Evolutionary conservation across 2,888 invertebrate genomes (phyloP).

Genomic region (Sipha maydis): DNA sequence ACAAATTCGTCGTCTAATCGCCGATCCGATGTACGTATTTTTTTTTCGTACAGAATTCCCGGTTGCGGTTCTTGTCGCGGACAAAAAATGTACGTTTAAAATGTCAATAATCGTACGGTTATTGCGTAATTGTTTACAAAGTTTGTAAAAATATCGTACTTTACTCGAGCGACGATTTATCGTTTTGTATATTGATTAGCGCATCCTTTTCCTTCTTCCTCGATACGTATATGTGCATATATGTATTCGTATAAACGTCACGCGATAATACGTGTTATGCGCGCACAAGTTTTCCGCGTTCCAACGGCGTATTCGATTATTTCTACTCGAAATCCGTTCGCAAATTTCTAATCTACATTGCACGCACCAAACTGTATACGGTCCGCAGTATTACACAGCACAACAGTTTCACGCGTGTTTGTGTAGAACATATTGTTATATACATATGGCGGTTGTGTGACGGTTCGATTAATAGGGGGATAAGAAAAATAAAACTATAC

Average conservation of each 20-base stretch:
- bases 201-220: neutral
- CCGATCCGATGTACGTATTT: too few relatives aligned
- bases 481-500: neutral
- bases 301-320: conserved; percentile 16
- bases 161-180: neutral
- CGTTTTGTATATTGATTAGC: neutral
- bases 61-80: too few relatives aligned
- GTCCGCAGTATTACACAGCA: neutral
- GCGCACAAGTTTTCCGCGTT: conserved; percentile 42
- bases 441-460: neutral
- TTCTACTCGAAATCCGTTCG: conserved; percentile 35
- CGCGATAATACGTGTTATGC: neutral
- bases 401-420: neutral
- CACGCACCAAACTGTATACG: neutral
- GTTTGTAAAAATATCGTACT: too few relatives aligned
- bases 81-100: too few relatives aligned
- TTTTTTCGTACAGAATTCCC: too few relatives aligned
- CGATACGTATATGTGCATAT: neutral
- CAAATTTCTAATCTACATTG: conserved; percentile 22
- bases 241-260: neutral
- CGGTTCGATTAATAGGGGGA: neutral
- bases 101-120: too few relatives aligned
- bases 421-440: neutral
- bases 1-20: too few relatives aligned
- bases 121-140: too few relatives aligned